phyloP scores from a whole-genome alignment of 2,888 invertebrate species.

The Tubulanus polymorphus region DNA sequence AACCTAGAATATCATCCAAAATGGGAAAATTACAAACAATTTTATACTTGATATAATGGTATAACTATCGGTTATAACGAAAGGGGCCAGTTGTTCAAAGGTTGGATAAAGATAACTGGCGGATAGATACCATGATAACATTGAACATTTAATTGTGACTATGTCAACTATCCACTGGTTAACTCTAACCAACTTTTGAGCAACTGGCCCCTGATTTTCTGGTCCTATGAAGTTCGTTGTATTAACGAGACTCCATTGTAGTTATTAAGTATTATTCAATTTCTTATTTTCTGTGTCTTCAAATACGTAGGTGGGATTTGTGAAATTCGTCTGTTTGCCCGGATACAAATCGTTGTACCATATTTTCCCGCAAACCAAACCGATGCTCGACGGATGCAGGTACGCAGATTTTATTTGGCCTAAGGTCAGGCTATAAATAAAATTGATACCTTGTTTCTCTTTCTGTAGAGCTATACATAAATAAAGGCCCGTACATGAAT shows the following conservation, averaged over 20 bases:
- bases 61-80: background rate
- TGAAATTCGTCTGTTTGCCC: constrained; percentile 20
- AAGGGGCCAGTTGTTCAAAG: no score
- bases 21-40: background rate
- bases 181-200: no score
- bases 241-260: background rate
- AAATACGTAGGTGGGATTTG: constrained; percentile 22
- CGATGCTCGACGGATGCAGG: constrained; percentile 14
- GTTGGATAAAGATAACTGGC: no score
- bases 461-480: no score
- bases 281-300: background rate
- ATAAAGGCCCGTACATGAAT: no score
- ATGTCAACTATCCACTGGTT: no score
- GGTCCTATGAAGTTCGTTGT: background rate
- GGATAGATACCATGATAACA: background rate
- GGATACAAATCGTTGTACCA: constrained; percentile 16
- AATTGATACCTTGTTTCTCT: no score
- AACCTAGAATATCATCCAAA: no score
- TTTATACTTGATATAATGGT: background rate
- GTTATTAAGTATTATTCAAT: background rate
- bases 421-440: no score
- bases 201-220: no score
- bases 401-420: no score
- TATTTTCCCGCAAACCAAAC: constrained; percentile 17
- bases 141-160: background rate